These are phyloP conservation scores for Microcebus murinus DNA, from an alignment of 2,113 vertebrate species.

Conservation along the genomic window DNA sequence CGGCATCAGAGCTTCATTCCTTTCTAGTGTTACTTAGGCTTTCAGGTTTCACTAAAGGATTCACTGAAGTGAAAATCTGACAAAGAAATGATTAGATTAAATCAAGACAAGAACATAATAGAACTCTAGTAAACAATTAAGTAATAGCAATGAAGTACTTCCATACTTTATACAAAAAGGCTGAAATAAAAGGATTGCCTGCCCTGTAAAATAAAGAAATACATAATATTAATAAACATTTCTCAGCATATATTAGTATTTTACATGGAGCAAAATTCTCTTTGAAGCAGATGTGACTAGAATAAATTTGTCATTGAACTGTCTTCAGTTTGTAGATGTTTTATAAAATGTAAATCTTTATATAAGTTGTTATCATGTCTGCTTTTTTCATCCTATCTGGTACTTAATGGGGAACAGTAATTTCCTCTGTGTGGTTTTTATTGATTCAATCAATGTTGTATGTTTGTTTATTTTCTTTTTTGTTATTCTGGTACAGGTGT, in stretches of 20 bases:
- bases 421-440: slow-evolving; percentile 41
- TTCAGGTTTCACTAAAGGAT: background rate
- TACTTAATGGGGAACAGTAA: slow-evolving; percentile 11
- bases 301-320: background rate
- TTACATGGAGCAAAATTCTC: background rate
- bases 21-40: slow-evolving; percentile 22
- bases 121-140: slow-evolving; percentile 39
- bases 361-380: background rate
- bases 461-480: background rate
- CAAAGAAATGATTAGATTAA: slow-evolving; percentile 27
- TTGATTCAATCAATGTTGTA: background rate
- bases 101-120: background rate
- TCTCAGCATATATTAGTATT: background rate
- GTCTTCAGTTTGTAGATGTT: background rate
- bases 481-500: background rate
- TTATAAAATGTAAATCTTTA: background rate
- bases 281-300: background rate
- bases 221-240: background rate
- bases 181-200: background rate
- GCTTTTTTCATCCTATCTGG: background rate
- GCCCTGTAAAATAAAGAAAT: slow-evolving; percentile 38
- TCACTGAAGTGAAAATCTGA: background rate
- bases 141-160: background rate
- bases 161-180: background rate
- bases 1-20: background rate